These are phyloP conservation scores for Vanessa tameamea DNA, from an alignment of 1,140 invertebrate species.

Conservation along the genomic window DNA sequence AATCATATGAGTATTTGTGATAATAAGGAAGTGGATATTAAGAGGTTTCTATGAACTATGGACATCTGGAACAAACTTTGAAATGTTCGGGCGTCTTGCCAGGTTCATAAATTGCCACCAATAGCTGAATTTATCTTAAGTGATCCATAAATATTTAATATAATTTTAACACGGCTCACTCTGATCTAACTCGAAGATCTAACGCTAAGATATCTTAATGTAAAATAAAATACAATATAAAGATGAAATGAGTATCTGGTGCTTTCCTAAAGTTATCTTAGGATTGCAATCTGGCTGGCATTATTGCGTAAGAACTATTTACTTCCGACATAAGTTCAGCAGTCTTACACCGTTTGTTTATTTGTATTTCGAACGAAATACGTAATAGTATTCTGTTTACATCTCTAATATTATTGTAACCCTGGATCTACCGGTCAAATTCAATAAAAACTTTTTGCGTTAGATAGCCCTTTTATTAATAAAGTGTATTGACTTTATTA, in stretches of 20 bases:
- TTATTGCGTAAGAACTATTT: not conserved
- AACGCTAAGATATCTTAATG: not conserved
- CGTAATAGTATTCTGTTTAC: too few relatives aligned
- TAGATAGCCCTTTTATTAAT: too few relatives aligned
- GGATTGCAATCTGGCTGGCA: not conserved
- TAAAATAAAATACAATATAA: not conserved
- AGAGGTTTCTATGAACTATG: slow-evolving; percentile 4
- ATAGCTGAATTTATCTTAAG: slow-evolving; percentile 27
- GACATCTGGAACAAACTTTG: slow-evolving; percentile 1
- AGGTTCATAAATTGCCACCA: slow-evolving; percentile 27
- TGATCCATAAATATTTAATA: slow-evolving; percentile 27
- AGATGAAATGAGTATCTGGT: not conserved
- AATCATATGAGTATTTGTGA: not conserved
- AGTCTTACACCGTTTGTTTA: too few relatives aligned
- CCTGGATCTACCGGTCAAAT: too few relatives aligned
- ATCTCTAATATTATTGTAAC: too few relatives aligned
- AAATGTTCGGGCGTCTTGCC: slow-evolving; percentile 14
- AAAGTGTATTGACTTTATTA: too few relatives aligned
- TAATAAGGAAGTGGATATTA: slow-evolving; percentile 7
- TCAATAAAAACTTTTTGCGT: too few relatives aligned
- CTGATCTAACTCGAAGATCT: not conserved
- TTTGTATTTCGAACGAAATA: too few relatives aligned
- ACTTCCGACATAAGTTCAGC: too few relatives aligned
- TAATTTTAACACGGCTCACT: slow-evolving; percentile 10
- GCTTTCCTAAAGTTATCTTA: not conserved